These are phyloP conservation scores for Yponomeuta plumbellus DNA, from an alignment of 2,888 invertebrate genomes.

Conservation along the genomic window DNA sequence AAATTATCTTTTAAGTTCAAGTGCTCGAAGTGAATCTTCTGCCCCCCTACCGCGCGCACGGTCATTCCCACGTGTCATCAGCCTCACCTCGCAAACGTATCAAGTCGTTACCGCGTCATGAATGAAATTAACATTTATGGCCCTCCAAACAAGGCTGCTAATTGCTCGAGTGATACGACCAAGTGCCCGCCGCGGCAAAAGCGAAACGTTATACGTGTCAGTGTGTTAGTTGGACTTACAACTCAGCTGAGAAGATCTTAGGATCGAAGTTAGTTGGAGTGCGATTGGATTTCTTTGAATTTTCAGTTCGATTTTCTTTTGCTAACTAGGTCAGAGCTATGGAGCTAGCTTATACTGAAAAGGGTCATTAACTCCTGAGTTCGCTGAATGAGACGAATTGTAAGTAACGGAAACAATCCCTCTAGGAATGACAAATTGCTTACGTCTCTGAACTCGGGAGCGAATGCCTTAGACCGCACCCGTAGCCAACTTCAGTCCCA, in stretches of 20 bases:
- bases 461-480: constrained; percentile 47
- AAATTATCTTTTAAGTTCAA: constrained; percentile 22
- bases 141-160: constrained; percentile 45
- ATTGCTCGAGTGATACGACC: constrained; percentile 38
- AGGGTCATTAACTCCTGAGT: constrained; percentile 1
- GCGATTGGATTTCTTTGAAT: neutral
- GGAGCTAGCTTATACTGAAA: neutral
- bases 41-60: neutral
- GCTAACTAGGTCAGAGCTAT: neutral
- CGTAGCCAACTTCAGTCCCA: constrained; percentile 68
- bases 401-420: neutral
- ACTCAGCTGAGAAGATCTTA: neutral
- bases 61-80: constrained; percentile 50
- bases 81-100: constrained; percentile 43
- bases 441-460: constrained; percentile 32
- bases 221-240: neutral
- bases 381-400: neutral
- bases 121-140: constrained; percentile 55
- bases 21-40: neutral
- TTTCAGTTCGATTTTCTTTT: neutral
- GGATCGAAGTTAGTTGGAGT: neutral
- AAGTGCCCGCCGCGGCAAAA: constrained; percentile 21
- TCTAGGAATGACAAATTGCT: constrained; percentile 41
- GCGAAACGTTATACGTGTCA: neutral
- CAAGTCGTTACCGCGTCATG: constrained; percentile 44